These are phyloP conservation scores for Danio tinwini DNA, from an alignment of 2,797 vertebrate genomes.

Conservation along the genomic window DNA sequence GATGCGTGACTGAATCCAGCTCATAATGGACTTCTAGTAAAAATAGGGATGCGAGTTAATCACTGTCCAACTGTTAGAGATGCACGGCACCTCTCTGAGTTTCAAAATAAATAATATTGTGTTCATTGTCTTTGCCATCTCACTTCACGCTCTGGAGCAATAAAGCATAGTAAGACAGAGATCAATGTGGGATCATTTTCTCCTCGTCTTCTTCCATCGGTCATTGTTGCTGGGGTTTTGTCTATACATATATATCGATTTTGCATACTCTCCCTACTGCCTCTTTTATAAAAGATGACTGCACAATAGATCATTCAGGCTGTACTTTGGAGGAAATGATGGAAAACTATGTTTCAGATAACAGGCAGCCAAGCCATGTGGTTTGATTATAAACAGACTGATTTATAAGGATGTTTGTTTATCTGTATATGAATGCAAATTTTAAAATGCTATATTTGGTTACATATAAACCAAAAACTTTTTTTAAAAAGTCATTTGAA, in stretches of 20 bases:
- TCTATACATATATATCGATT: constrained; percentile 48
- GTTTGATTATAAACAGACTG: background rate
- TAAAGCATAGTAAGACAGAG: constrained; percentile 30
- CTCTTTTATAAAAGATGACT: constrained; percentile 22
- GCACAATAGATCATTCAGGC: constrained; percentile 6
- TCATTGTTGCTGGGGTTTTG: constrained; percentile 35
- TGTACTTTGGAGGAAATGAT: background rate
- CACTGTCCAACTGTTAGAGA: constrained; percentile 9
- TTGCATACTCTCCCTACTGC: constrained; percentile 35
- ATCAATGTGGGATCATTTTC: constrained; percentile 54
- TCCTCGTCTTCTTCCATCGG: constrained; percentile 33
- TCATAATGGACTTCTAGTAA: constrained; percentile 23
- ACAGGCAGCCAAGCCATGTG: background rate
- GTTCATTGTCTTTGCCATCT: constrained; percentile 35
- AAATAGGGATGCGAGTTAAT: constrained; percentile 30
- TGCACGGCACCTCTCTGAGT: constrained; percentile 7
- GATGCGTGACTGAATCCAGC: constrained; percentile 5
- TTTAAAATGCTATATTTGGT: no score
- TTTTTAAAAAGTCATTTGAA: no score
- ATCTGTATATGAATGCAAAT: no score
- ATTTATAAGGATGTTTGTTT: no score
- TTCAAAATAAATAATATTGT: constrained; percentile 15
- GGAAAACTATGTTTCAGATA: background rate
- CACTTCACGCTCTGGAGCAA: constrained; percentile 10
- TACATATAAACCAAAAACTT: no score